Evolutionary conservation across 2,113 vertebrate species (phyloP), one percentile per base, ranked within the genome.

Genomic region (Ciconia maguari): DNA sequence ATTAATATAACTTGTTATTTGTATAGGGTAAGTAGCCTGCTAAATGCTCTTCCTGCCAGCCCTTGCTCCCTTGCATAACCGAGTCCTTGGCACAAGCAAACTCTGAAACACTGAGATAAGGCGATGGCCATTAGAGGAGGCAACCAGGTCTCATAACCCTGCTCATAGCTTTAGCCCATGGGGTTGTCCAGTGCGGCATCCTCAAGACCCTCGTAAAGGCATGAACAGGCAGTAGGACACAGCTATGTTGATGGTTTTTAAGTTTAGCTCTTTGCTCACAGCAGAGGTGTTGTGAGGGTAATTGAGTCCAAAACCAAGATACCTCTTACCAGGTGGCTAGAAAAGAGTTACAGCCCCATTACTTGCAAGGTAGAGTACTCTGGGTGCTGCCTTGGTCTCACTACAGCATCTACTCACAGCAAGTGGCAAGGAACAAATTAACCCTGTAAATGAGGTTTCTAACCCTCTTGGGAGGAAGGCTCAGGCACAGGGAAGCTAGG

Each of bases 61-160:
- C 27, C 46, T 46, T 41, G 26, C 27, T 83, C 62, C 46, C 48
- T 62, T 78, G 38, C 15, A 61, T 44, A 55, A 92, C 34, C 4
- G 1, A 92, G 36, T 18, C 44, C 64, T 69, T 30, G 46, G 55
- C 55, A 62, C 0, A 2, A 55, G 41, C 27, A 90, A 83, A 49
- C 36, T 57, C 46, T 4, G 42, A 32, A 70, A 66, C 0, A 0
- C 48, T 1, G 0, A 42, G 19, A 66, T 2, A 87, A 75, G 48
- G 42, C 55, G 21, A 19, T 32, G 64, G 34, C 52, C 48, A 51
- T 4, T 32, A 57, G 70, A 77, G 41, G 30, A 58, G 64, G 41
- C 30, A 70, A 34, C 18, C 7, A 29, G 42, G 17, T 24, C 51
- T 78, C 19, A 30, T 4, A 64, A 64, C 16, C 70, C 32, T 22